phyloP scores from a whole-genome alignment of 2,797 vertebrate genomes.

The Anolis apletophallus region DNA sequence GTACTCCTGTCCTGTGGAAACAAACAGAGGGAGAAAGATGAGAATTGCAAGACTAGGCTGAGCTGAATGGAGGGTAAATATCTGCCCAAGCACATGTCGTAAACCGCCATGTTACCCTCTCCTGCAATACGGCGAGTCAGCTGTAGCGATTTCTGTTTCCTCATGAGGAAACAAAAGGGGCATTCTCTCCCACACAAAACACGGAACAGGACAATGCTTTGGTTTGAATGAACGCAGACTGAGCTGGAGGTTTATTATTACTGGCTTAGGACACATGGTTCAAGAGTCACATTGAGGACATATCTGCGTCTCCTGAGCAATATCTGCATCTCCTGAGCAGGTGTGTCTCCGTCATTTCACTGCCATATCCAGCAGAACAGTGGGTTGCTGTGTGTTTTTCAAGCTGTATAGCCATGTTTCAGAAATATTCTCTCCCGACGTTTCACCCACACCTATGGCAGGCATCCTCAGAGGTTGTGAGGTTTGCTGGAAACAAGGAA shows the following conservation, averaged over 20 bases:
- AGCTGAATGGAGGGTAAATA: background rate
- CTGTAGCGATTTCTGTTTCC: background rate
- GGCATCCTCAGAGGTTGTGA: no score
- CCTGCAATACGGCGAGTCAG: background rate
- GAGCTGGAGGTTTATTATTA: background rate
- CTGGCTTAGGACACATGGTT: background rate
- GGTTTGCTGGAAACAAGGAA: no score
- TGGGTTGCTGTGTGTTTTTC: no score
- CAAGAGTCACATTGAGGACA: background rate
- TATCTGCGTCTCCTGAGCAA: background rate
- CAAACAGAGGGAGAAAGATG: slow-evolving; percentile 15
- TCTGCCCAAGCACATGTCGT: no score
- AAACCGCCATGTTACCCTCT: background rate
- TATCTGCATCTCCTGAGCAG: no score
- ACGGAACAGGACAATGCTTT: background rate
- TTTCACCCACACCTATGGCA: no score
- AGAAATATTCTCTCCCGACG: no score
- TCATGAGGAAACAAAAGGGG: background rate
- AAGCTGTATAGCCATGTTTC: no score
- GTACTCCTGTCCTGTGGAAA: slow-evolving; percentile 91
- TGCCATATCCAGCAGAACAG: background rate
- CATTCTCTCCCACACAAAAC: background rate
- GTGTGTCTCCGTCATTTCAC: background rate
- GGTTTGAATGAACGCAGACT: background rate
- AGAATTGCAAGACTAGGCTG: background rate